phyloP scores from a whole-genome alignment of 2,113 vertebrate species.

The Pogonocichla stellata region DNA sequence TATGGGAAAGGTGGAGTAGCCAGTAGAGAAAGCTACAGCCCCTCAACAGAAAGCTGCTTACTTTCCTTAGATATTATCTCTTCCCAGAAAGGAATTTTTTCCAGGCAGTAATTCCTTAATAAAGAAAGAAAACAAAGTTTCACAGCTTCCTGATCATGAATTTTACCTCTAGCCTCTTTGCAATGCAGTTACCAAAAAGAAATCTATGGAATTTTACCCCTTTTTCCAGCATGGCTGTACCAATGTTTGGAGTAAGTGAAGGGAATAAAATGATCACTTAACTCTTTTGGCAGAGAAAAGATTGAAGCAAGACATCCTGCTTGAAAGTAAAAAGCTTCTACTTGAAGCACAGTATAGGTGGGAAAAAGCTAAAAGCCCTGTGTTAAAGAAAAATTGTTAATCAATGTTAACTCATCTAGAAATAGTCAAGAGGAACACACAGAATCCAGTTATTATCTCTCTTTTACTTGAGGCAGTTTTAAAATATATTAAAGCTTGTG shows the following conservation, averaged over 20 bases:
- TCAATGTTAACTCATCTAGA: not conserved
- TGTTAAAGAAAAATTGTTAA: not conserved
- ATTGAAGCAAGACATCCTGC: not conserved
- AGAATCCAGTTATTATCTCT: not conserved
- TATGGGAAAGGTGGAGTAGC: not conserved
- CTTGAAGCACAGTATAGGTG: not conserved
- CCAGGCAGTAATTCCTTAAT: not conserved
- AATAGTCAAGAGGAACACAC: constrained; percentile 16
- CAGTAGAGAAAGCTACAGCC: not conserved
- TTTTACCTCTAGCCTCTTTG: not conserved
- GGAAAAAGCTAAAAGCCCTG: not conserved
- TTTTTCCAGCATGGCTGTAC: not conserved
- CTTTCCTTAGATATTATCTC: not conserved
- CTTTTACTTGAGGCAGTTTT: not conserved
- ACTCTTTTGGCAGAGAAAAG: not conserved
- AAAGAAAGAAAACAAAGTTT: not conserved
- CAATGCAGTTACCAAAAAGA: not conserved
- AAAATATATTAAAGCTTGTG: not conserved
- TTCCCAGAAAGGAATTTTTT: not conserved
- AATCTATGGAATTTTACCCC: not conserved
- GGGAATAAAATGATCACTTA: not conserved
- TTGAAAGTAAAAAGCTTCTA: not conserved
- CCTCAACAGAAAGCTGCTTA: not conserved
- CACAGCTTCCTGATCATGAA: not conserved
- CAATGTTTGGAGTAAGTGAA: not conserved